Base-by-base conservation (phyloP, 1,140 invertebrate species). In the Drosophila teissieri region DNA sequence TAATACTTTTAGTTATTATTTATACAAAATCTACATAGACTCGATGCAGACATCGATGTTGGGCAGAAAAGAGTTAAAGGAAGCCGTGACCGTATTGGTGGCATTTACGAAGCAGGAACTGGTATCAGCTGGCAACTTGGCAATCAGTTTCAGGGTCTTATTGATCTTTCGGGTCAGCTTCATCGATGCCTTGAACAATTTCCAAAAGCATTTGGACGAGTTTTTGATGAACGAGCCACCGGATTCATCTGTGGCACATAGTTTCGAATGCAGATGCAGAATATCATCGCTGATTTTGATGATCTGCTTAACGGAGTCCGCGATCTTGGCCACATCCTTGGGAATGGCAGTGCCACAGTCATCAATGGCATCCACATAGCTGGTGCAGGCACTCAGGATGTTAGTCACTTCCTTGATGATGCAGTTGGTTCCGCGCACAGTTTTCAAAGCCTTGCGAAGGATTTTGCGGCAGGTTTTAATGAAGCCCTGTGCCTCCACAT, bases 361-460 rank as follows among this genome's bases (percentile, higher is more conserved):
- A 36, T 78, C 63, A 3, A 86, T 54, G 7, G 54, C 70, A 37
- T 88, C 74, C 22, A 90, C 44, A 39, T 79, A 90, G 4, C 17
- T 19, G 1, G 86, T 73, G 49, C 70, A 54, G 15, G 85, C 69
- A 5, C 8, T 45, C 14, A 81, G 7, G 1, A 86, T 48, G 3
- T 34, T 34, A 0, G 65, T 17, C 3, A 69, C 81, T 17, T 79
- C 63, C 51, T 86, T 81, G 3, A 90, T 19, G 4, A 68, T 73
- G 42, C 86, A 90, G 22, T 90, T 90, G 15, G 74, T 61, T 22
- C 81, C 85, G 5, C 81, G 81, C n/a, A 85, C 31, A 0, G 74
- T 56, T 4, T 68, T 80, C 15, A 89, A 15, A 17, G 40, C 62
- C 24, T 62, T 69, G 17, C 44, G 68, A n/a, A 89, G 52, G 0